Evolutionary conservation across 1,140 invertebrate species (phyloP).

Genomic region (Adoxophyes honmai): DNA sequence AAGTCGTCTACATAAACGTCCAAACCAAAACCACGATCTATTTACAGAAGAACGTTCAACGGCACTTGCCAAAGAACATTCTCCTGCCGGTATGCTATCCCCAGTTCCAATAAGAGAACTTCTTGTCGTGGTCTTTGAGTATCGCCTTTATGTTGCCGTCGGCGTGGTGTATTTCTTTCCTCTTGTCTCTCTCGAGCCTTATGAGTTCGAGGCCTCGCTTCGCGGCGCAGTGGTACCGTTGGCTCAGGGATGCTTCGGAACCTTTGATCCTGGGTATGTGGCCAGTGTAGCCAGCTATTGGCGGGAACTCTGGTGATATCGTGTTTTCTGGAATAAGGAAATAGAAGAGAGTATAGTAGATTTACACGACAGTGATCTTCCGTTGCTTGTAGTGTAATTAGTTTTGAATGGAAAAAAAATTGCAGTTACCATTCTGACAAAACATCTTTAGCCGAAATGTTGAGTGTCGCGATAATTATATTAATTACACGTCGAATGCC

Average conservation of each 20-base stretch:
- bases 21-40: not conserved
- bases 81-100: conserved; percentile 77
- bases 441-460: no score
- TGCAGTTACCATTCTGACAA: no score
- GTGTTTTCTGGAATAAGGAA: conserved; percentile 76
- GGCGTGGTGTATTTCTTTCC: conserved; percentile 61
- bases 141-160: conserved; percentile 59
- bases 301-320: conserved; percentile 83
- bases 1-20: no score
- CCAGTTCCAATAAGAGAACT: conserved; percentile 72
- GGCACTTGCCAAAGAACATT: conserved; percentile 72
- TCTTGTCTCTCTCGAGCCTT: conserved; percentile 77
- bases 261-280: conserved; percentile 83
- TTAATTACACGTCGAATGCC: no score
- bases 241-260: conserved; percentile 81
- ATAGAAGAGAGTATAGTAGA: not conserved
- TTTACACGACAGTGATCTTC: no score
- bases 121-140: conserved; percentile 61
- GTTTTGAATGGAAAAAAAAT: no score
- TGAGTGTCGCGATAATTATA: no score
- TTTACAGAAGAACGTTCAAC: conserved; percentile 64
- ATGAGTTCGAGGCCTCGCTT: conserved; percentile 80
- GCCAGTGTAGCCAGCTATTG: conserved; percentile 85
- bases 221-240: conserved; percentile 82
- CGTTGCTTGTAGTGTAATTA: no score